These are phyloP conservation scores for Eudyptes chrysolophus DNA, from an alignment of 2,113 vertebrate species.

Conservation along the genomic window DNA sequence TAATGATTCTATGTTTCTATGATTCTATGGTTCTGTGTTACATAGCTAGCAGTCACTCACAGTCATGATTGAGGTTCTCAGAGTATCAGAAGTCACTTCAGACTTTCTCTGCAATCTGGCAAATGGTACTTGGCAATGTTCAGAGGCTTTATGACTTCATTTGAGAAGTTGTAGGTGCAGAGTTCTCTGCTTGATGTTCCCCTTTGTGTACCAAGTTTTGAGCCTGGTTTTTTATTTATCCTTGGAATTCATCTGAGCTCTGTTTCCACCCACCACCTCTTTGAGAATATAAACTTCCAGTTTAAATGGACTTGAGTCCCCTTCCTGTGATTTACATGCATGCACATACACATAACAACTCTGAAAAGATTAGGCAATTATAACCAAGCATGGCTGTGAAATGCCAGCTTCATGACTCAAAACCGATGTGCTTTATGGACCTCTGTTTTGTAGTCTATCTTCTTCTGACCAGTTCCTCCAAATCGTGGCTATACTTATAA, in stretches of 20 bases:
- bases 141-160: neutral
- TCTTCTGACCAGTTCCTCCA: neutral
- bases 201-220: neutral
- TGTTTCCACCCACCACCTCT: neutral
- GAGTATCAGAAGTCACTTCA: neutral
- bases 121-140: neutral
- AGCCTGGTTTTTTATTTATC: neutral
- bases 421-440: neutral
- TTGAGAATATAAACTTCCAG: neutral
- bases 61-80: neutral
- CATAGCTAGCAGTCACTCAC: rapidly evolving
- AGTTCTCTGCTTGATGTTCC: neutral
- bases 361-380: neutral
- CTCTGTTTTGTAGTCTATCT: neutral
- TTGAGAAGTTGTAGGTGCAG: neutral
- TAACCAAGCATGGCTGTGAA: neutral
- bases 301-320: neutral
- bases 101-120: neutral
- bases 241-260: neutral
- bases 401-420: neutral
- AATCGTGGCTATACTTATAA: neutral
- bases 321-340: neutral
- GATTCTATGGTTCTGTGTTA: neutral
- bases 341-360: neutral
- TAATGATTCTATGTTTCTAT: too few relatives aligned